Base-by-base conservation (phyloP, 92 coral and sea anemone genomes). In the Epizoanthus ramosus region DNA sequence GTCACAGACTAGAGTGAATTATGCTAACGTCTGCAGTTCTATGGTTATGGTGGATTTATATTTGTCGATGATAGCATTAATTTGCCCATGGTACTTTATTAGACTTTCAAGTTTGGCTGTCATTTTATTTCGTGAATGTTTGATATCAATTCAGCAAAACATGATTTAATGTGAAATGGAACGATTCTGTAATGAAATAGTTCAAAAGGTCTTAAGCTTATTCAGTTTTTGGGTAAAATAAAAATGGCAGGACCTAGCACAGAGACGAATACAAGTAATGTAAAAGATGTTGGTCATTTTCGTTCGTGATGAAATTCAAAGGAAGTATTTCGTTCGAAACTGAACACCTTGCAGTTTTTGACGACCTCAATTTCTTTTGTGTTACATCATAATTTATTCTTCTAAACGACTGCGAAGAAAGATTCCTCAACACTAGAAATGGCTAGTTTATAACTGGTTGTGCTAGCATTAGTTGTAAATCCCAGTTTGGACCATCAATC, bases 271-370 rank as follows among this genome's bases (percentile, higher is more conserved):
- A 10, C 19, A 14, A 22, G 3, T 35, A 0, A 14, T 13, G 35
- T 56, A 53, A 9, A 37, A 43, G 19, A 33, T 22, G 23, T 41
- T 10, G 22, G 39, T 52, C 24, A n/a, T 39, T 63, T 59, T 77
- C 63, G 22, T 61, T 43, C 71, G 71, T 77, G 13, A 63, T 58
- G 57, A 77, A 77, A 25, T 8, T 61, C 63, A 43, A 12, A 35
- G 10, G 43, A 43, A 77, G 58, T 77, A 53, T 69, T 61, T 13
- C 17, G 5, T 24, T 19, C 71, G 53, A 41, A 77, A 39, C 57
- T 41, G 70, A 63, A 43, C 82, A 77, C 80, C 80, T 75, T 75
- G 80, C 80, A 75, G 67, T 75, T 60, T 77, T 77, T 77, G 82
- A 37, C 59, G 39, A 75, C 66, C 82, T 33, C 82, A 61, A 75